phyloP scores from a whole-genome alignment of 2,797 vertebrate genomes.

The Gymnodraco acuticeps region DNA sequence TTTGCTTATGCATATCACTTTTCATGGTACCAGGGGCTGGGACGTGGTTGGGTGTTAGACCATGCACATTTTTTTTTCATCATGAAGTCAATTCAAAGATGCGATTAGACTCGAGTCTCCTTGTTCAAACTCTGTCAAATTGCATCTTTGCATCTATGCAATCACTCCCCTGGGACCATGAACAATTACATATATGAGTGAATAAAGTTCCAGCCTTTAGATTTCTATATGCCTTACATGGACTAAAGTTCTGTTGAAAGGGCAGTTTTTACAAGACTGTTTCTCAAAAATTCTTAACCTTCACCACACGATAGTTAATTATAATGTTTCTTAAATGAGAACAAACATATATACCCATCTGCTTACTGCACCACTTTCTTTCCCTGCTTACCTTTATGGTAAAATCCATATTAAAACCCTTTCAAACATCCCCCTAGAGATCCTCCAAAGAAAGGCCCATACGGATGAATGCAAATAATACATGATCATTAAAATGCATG shows the following conservation, averaged over 20 bases:
- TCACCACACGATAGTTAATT: neutral
- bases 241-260: neutral
- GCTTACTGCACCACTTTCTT: neutral
- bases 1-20: too few species aligned
- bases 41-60: too few species aligned
- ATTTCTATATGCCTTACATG: neutral
- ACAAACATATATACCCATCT: neutral
- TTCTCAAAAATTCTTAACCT: neutral
- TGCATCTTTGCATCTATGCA: too few species aligned
- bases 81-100: too few species aligned
- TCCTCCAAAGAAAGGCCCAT: slow-evolving; percentile 8
- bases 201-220: neutral
- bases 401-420: slow-evolving; percentile 10
- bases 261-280: neutral
- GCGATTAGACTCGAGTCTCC: too few species aligned
- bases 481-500: slow-evolving; percentile 14
- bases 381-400: neutral
- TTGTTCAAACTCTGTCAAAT: too few species aligned
- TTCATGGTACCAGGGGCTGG: too few species aligned
- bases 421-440: slow-evolving; percentile 1
- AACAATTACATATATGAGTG: neutral
- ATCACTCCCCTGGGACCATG: neutral
- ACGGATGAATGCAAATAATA: slow-evolving; percentile 20
- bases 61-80: too few species aligned
- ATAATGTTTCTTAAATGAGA: neutral